A percentile compares a stretch with the other conserved stretches of the same genome.
Evolutionary conservation across 2,797 vertebrate species (phyloP).

Genomic region (Pantherophis vulpinus): DNA sequence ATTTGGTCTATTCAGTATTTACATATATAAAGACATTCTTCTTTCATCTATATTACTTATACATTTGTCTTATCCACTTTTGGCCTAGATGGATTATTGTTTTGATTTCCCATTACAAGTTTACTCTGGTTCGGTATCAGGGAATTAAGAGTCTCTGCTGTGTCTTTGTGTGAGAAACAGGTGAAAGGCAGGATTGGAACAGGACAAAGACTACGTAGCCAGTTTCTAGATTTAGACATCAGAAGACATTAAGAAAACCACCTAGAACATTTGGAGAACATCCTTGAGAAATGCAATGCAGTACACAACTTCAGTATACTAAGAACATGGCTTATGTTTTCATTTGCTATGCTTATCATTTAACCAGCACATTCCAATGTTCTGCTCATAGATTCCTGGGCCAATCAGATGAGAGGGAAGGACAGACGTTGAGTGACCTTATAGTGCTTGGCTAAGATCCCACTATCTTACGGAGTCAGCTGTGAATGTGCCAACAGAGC

Average conservation of each 20-base stretch:
- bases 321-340: neutral
- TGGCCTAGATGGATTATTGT: neutral
- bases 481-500: neutral
- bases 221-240: neutral
- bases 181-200: neutral
- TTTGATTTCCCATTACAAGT: neutral
- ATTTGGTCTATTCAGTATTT: no score
- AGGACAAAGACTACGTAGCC: neutral
- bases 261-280: neutral
- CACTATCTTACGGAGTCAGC: neutral
- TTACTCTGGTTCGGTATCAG: neutral
- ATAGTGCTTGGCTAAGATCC: neutral
- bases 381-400: neutral
- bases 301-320: neutral
- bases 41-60: no score
- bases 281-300: neutral
- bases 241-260: neutral
- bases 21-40: no score
- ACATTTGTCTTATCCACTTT: no score
- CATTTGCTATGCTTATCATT: neutral
- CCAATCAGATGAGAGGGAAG: slow-evolving; percentile 3
- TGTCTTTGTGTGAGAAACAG: neutral
- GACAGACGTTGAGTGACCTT: neutral
- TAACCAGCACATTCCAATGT: neutral
- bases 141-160: neutral